phyloP scores from a whole-genome alignment of 2,888 invertebrate species.

The Bellardia bayeri region DNA sequence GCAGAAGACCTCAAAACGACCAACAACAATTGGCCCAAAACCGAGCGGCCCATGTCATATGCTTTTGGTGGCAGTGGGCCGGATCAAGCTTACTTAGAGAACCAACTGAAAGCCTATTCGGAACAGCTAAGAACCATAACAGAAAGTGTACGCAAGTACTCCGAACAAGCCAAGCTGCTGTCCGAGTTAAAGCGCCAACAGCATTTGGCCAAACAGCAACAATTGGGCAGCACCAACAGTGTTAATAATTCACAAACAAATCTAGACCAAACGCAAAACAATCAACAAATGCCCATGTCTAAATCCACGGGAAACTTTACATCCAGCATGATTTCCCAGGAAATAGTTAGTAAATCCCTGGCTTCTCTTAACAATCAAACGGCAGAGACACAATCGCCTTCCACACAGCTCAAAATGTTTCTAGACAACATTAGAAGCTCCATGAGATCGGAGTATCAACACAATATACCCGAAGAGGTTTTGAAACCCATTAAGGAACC shows the following conservation, averaged over 20 bases:
- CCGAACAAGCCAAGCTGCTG: slow-evolving; percentile 83
- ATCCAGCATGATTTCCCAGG: slow-evolving; percentile 82
- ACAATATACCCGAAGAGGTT: slow-evolving; percentile 82
- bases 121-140: slow-evolving; percentile 84
- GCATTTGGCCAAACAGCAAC: slow-evolving; percentile 79
- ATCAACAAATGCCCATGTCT: slow-evolving; percentile 74
- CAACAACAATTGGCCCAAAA: slow-evolving; percentile 74
- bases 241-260: slow-evolving; percentile 41
- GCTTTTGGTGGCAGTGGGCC: slow-evolving; percentile 81
- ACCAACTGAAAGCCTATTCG: slow-evolving; percentile 83
- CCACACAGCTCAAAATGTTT: slow-evolving; percentile 82
- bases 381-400: slow-evolving; percentile 82
- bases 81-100: slow-evolving; percentile 84
- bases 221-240: slow-evolving; percentile 48
- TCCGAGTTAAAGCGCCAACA: slow-evolving; percentile 84
- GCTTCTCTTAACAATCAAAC: slow-evolving; percentile 79
- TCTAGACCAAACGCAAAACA: slow-evolving; percentile 17
- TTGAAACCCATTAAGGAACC: slow-evolving; percentile 77
- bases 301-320: slow-evolving; percentile 78
- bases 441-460: slow-evolving; percentile 82
- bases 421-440: slow-evolving; percentile 83
- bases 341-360: slow-evolving; percentile 82
- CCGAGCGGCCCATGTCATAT: slow-evolving; percentile 82
- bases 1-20: slow-evolving; percentile 67
- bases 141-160: slow-evolving; percentile 84